These are phyloP conservation scores for Gari tellinella DNA, from an alignment of 2,888 invertebrate species.

Conservation along the genomic window DNA sequence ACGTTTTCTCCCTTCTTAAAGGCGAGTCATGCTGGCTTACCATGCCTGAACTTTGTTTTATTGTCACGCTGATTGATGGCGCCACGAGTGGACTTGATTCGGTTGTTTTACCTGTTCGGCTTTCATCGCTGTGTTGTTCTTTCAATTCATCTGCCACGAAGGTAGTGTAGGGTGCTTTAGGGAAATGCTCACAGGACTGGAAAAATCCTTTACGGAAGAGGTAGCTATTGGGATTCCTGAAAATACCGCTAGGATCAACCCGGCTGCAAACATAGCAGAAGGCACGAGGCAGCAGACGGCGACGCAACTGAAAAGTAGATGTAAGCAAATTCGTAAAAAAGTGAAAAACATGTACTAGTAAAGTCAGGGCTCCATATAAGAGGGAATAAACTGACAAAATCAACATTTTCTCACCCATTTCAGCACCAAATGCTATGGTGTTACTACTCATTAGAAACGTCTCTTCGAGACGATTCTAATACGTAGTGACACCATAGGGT, in stretches of 20 bases:
- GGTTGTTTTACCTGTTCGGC: constrained; percentile 4
- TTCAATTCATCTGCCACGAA: constrained; percentile 53
- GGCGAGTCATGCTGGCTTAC: constrained; percentile 12
- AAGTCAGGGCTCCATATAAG: too few species aligned
- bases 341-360: too few species aligned
- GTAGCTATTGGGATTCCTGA: constrained; percentile 62
- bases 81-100: constrained; percentile 8
- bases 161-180: constrained; percentile 65
- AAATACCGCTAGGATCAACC: constrained; percentile 63
- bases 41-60: constrained; percentile 27
- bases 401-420: too few species aligned
- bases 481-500: too few species aligned
- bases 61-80: constrained; percentile 49
- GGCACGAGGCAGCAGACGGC: constrained; percentile 54
- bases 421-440: too few species aligned
- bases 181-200: constrained; percentile 62
- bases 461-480: too few species aligned
- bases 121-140: constrained; percentile 6
- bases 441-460: too few species aligned
- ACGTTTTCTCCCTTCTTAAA: constrained; percentile 18
- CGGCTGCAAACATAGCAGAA: constrained; percentile 71
- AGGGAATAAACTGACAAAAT: too few species aligned
- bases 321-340: not conserved
- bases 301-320: constrained; percentile 59
- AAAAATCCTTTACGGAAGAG: constrained; percentile 66